phyloP scores from a whole-genome alignment of 2,113 vertebrate genomes.

The Gopherus evgoodei region DNA sequence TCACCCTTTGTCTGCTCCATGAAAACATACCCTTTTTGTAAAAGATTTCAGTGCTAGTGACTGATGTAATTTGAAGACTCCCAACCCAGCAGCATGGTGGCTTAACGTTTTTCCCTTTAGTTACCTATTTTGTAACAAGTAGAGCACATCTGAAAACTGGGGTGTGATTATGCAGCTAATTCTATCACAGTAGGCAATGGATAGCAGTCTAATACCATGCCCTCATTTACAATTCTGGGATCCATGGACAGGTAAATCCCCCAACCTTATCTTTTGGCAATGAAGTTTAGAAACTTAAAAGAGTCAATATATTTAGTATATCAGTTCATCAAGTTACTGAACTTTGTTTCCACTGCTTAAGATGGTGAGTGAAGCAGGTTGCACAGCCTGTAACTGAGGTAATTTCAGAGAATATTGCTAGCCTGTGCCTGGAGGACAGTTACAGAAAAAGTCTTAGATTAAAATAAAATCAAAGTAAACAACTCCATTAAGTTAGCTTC shows the following conservation, averaged over 20 bases:
- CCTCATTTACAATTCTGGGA: fast-evolving
- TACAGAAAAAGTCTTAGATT: background rate
- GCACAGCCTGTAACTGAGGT: background rate
- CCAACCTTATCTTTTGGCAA: background rate
- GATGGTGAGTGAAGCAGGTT: background rate
- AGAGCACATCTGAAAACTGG: background rate
- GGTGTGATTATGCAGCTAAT: background rate
- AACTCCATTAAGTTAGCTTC: background rate
- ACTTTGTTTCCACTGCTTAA: background rate
- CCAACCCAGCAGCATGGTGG: background rate
- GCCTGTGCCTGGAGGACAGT: background rate
- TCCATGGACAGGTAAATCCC: background rate
- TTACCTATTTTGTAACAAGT: background rate
- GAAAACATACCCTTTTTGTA: background rate
- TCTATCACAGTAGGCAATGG: background rate
- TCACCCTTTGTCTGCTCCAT: background rate
- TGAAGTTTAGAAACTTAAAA: fast-evolving
- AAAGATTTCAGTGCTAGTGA: background rate
- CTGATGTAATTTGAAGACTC: background rate
- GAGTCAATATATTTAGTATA: background rate
- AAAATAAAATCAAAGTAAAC: fast-evolving
- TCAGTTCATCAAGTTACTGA: background rate
- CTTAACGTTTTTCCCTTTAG: background rate
- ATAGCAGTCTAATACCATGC: fast-evolving
- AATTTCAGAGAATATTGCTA: background rate